Conservation (phyloP, 2,113 vertebrate genomes). For the Hippocampus mohnikei region DNA sequence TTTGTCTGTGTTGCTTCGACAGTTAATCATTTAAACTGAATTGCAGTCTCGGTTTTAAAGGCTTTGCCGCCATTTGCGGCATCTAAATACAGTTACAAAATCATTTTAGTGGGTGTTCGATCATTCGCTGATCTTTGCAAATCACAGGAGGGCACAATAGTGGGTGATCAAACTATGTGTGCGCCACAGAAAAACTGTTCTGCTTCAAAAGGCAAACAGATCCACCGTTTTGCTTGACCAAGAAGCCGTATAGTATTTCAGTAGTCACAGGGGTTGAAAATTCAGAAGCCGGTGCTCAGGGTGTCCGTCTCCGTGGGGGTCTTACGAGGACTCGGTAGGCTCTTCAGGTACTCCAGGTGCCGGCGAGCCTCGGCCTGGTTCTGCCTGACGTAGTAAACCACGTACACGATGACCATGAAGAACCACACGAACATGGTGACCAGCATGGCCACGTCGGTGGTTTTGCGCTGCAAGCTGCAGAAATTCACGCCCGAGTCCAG, state of each 20-base stretch:
- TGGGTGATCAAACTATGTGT: too few relatives aligned
- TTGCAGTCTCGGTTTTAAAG: too few relatives aligned
- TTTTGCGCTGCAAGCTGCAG: constrained; percentile 65
- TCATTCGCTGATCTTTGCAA: too few relatives aligned
- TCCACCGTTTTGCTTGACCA: too few relatives aligned
- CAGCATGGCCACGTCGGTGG: constrained; percentile 73
- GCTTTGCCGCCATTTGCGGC: too few relatives aligned
- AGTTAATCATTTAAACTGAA: too few relatives aligned
- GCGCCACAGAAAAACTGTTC: neutral
- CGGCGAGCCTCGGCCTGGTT: constrained; percentile 70
- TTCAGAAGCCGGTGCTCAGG: constrained; percentile 65
- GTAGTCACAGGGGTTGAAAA: neutral
- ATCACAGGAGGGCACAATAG: too few relatives aligned
- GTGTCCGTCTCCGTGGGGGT: constrained; percentile 66
- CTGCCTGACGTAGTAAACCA: constrained; percentile 74
- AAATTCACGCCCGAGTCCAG: constrained; percentile 74
- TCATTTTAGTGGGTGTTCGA: too few relatives aligned
- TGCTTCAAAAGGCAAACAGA: neutral
- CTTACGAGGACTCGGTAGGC: constrained; percentile 69
- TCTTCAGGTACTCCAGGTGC: constrained; percentile 76
- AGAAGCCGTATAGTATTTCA: too few relatives aligned
- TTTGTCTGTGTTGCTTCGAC: too few relatives aligned
- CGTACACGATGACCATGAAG: constrained; percentile 71
- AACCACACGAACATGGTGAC: constrained; percentile 79
- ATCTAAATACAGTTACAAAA: too few relatives aligned